Conservation (phyloP, 2,888 invertebrate genomes). For the Drosophila bunnanda region DNA sequence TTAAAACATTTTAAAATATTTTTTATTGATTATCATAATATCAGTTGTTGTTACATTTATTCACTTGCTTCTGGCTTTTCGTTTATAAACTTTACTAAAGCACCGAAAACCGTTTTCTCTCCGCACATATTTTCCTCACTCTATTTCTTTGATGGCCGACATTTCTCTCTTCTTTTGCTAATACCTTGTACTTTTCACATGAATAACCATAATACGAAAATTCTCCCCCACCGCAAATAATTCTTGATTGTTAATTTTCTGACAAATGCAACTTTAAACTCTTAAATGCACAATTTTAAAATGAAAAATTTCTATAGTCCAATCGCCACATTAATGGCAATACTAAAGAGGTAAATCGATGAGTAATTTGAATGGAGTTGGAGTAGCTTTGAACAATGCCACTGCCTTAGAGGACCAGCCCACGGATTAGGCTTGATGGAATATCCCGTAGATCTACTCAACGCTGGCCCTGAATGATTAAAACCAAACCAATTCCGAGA, state of each 20-base stretch:
- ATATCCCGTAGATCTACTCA: constrained; percentile 19
- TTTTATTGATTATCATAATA: neutral
- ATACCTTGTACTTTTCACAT: constrained; percentile 37
- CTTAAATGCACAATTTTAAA: constrained; percentile 50
- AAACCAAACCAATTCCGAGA: neutral
- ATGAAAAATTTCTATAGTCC: constrained; percentile 88
- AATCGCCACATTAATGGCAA: constrained; percentile 97
- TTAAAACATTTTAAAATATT: neutral
- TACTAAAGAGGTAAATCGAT: constrained; percentile 94
- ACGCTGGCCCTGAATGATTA: constrained; percentile 10
- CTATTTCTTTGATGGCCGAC: constrained; percentile 60
- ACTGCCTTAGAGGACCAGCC: constrained; percentile 46
- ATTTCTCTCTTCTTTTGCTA: constrained; percentile 25
- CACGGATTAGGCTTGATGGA: constrained; percentile 49
- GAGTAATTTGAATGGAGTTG: constrained; percentile 47
- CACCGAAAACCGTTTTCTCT: constrained; percentile 75
- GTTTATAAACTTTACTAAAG: constrained; percentile 76
- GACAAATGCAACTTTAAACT: constrained; percentile 45
- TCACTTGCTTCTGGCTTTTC: constrained; percentile 6
- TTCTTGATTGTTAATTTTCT: constrained; percentile 20
- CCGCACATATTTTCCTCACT: constrained; percentile 77
- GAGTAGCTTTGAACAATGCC: constrained; percentile 56
- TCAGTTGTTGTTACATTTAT: neutral
- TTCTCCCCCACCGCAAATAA: constrained; percentile 52
- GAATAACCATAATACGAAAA: constrained; percentile 44